Evolutionary conservation across 2,888 invertebrate species (phyloP).

Genomic region (Liodrosophila aerea): DNA sequence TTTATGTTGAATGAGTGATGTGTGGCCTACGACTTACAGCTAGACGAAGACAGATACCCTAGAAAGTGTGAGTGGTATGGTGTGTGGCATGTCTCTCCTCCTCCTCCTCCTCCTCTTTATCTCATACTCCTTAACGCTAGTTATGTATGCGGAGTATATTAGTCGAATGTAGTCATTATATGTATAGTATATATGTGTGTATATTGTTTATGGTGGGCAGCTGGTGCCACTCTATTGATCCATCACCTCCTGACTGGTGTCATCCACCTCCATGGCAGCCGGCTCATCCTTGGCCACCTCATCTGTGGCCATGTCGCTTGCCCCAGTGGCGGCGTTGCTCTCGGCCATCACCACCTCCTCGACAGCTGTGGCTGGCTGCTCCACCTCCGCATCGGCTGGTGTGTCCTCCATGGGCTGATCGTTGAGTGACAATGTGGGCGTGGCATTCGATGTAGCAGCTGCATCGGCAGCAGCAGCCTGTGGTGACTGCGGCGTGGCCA

Average conservation of each 20-base stretch:
- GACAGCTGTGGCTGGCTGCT: slow-evolving; percentile 48
- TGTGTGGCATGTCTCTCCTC: background rate
- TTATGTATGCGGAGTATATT: no score
- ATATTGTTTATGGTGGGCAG: no score
- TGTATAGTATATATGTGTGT: no score
- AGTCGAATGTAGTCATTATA: no score
- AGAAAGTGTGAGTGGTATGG: background rate
- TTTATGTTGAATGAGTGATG: slow-evolving; percentile 14
- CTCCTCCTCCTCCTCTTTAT: background rate
- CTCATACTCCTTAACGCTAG: no score
- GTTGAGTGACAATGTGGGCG: slow-evolving; percentile 70
- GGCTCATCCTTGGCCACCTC: slow-evolving; percentile 77
- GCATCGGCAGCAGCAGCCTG: slow-evolving; percentile 7
- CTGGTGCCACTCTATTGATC: slow-evolving; percentile 75
- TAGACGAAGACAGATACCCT: slow-evolving; percentile 3
- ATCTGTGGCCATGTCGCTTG: slow-evolving; percentile 80
- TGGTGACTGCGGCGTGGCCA: slow-evolving; percentile 33
- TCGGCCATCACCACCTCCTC: slow-evolving; percentile 80
- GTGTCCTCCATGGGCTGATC: slow-evolving; percentile 76
- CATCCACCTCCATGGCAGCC: slow-evolving; percentile 82
- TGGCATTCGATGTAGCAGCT: slow-evolving; percentile 3
- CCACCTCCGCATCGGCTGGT: slow-evolving; percentile 76
- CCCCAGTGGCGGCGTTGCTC: slow-evolving; percentile 59
- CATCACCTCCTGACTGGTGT: slow-evolving; percentile 82
- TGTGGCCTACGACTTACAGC: slow-evolving; percentile 10